phyloP scores from a whole-genome alignment of 2,888 invertebrate species.

The Hydropsyche betteni region DNA sequence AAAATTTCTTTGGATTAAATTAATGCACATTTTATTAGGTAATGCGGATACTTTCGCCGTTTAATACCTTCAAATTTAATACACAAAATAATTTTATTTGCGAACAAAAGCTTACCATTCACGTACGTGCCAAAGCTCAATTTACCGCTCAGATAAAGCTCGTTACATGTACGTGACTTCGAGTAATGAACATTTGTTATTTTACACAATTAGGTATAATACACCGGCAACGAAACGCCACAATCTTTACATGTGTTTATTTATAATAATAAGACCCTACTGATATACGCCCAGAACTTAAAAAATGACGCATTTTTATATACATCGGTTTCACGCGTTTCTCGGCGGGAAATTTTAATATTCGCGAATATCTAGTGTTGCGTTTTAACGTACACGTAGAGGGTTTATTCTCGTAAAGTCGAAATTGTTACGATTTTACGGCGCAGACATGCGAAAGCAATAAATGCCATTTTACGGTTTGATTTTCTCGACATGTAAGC shows the following conservation, averaged over 20 bases:
- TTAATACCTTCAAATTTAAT: too few species aligned
- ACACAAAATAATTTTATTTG: too few species aligned
- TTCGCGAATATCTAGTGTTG: neutral
- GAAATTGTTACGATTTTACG: conserved; percentile 46
- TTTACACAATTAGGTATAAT: conserved; percentile 20
- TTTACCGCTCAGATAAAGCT: conserved; percentile 16
- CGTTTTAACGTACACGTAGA: conserved; percentile 3
- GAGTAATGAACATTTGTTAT: conserved; percentile 30
- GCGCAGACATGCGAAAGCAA: conserved; percentile 43
- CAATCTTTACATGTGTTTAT: conserved; percentile 35
- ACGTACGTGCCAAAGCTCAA: conserved; percentile 32
- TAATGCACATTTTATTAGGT: too few species aligned
- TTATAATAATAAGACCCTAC: neutral
- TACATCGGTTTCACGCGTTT: neutral
- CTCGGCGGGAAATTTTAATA: neutral
- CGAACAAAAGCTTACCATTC: conserved; percentile 8
- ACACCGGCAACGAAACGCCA: neutral
- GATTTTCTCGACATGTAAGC: conserved; percentile 48
- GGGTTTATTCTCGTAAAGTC: conserved; percentile 35
- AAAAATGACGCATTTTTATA: neutral
- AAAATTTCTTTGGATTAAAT: too few species aligned
- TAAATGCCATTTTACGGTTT: conserved; percentile 47
- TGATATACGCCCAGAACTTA: neutral
- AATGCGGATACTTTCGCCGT: too few species aligned
- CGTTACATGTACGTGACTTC: conserved; percentile 34